Conservation (phyloP, 2,888 invertebrate genomes). For the Drosophila diplacantha region DNA sequence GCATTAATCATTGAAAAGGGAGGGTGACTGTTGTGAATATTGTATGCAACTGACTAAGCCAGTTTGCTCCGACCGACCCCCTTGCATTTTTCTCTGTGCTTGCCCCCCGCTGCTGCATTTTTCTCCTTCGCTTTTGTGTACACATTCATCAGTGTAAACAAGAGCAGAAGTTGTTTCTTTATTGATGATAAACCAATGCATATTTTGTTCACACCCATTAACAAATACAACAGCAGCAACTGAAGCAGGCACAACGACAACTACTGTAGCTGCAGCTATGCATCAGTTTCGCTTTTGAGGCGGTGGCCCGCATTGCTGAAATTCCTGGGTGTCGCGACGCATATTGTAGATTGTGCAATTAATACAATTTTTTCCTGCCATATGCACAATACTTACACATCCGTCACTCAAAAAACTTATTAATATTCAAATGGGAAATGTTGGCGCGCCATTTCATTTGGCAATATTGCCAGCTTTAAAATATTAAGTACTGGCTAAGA, state of each 20-base stretch:
- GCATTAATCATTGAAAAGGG: conserved; percentile 62
- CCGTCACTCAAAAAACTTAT: conserved; percentile 38
- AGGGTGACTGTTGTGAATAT: conserved; percentile 36
- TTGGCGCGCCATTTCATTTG: conserved; percentile 47
- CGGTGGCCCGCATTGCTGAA: conserved; percentile 64
- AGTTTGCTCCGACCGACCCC: conserved; percentile 18
- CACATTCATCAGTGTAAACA: conserved; percentile 56
- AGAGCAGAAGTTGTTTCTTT: conserved; percentile 44
- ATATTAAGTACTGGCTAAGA: conserved; percentile 16
- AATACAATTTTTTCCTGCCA: conserved; percentile 57
- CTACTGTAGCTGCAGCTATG: conserved; percentile 6
- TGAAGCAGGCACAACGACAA: conserved; percentile 13
- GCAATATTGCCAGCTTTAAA: conserved; percentile 52
- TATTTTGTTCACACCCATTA: conserved; percentile 71
- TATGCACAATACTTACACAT: conserved; percentile 49
- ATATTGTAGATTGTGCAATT: conserved; percentile 65
- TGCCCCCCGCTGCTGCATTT: conserved; percentile 29
- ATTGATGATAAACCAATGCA: conserved; percentile 65
- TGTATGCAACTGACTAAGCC: conserved; percentile 36
- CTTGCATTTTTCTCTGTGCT: conserved; percentile 1
- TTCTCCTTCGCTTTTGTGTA: conserved; percentile 37
- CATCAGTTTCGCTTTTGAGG: conserved; percentile 40
- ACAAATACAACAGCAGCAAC: conserved; percentile 38
- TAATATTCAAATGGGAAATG: conserved; percentile 43
- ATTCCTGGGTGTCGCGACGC: conserved; percentile 60